These are phyloP conservation scores for Euleptes europaea DNA, from an alignment of 2,113 vertebrate species.

Conservation along the genomic window DNA sequence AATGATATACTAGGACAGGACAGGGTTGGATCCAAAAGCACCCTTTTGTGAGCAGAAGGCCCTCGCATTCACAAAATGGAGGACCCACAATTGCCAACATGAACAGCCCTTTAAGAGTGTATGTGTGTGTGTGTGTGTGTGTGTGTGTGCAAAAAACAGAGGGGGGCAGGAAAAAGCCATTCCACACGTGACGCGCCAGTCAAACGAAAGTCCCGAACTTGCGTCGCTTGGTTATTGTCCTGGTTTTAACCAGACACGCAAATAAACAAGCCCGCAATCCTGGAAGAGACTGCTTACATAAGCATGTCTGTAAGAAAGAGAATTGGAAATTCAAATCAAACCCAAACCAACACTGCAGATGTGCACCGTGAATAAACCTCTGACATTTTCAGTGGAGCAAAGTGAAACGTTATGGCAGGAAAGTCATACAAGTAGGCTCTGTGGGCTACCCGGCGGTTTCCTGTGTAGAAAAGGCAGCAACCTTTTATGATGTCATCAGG, in stretches of 20 bases:
- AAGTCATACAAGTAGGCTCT: not conserved
- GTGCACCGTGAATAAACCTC: not conserved
- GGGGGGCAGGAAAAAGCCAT: too few species aligned
- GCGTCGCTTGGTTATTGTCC: too few species aligned
- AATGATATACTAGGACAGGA: too few species aligned
- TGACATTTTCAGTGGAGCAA: not conserved
- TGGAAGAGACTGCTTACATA: not conserved
- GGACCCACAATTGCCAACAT: too few species aligned
- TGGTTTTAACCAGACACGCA: not conserved
- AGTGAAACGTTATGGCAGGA: not conserved
- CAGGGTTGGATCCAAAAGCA: too few species aligned
- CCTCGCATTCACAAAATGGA: too few species aligned
- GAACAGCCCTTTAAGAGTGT: too few species aligned
- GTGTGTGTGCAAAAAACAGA: too few species aligned
- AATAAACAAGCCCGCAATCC: not conserved
- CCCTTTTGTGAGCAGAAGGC: too few species aligned
- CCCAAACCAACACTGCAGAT: not conserved
- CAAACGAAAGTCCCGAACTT: too few species aligned
- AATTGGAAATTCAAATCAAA: not conserved
- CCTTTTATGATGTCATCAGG: not conserved
- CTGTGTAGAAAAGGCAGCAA: not conserved
- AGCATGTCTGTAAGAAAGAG: not conserved
- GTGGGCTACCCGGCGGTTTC: slow-evolving; percentile 5
- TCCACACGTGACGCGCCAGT: too few species aligned
- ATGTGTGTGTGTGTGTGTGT: too few species aligned